These are phyloP conservation scores for Euura saliciscinereae DNA, from an alignment of 1,140 invertebrate genomes.

Conservation along the genomic window DNA sequence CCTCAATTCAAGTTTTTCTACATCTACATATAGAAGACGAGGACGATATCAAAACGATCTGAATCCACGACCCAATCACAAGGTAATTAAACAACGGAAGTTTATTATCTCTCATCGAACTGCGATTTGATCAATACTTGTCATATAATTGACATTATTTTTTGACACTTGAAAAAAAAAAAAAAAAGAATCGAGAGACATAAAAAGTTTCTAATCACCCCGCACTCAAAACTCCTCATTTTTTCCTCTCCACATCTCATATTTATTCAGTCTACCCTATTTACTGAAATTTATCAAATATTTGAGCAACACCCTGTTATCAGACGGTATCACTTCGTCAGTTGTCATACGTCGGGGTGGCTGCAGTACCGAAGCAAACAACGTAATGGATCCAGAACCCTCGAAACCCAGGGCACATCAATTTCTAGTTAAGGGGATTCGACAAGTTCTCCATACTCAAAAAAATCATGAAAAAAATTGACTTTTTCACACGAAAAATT, in stretches of 20 bases:
- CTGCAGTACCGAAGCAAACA: neutral
- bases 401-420: no score
- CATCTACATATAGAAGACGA: no score
- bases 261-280: neutral
- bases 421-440: no score
- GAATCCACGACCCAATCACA: no score
- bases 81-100: no score
- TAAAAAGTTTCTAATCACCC: neutral
- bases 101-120: no score
- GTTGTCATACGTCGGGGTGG: neutral
- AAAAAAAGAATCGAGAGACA: neutral
- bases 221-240: neutral
- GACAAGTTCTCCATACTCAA: no score
- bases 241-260: neutral
- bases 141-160: neutral
- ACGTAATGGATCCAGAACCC: neutral
- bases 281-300: neutral
- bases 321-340: neutral
- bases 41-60: no score
- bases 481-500: no score
- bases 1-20: no score
- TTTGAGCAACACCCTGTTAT: neutral
- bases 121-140: no score
- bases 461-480: no score
- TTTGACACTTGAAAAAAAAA: neutral